Base-by-base conservation (phyloP, 37 sponge, comb jelly and placozoan species). In the Cladorhizidae sp. region DNA sequence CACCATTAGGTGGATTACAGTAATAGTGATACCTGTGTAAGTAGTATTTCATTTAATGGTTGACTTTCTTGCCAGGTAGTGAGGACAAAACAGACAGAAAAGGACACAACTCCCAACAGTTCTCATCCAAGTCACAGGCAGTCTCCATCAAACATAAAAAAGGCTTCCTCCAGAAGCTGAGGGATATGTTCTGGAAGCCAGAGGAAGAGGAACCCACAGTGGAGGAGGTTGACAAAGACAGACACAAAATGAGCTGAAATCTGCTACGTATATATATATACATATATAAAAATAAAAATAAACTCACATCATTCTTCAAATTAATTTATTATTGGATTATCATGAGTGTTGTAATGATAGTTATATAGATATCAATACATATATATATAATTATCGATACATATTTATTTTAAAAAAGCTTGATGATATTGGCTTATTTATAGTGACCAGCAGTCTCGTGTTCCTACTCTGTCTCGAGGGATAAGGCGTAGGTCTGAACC, bases 391-490 rank as follows among this genome's bases (percentile, higher is more conserved):
- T 61, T 29, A 61, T 28, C 12, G 62, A 17, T 7, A 14, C 7
- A 68, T 31, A 68, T 31, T 3, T 7, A 32, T 31, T 9, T 68
- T 68, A 18, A 31, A 3, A 68, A 7, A 35, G 31, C 38, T 6
- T 68, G 9, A 45, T 68, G 9, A 45, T 9, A 22, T 25, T 40
- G 14, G 42, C 22, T 21, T 28, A 41, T 29, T 76, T n/a, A n/a
- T n/a, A n/a, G n/a, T n/a, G n/a, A n/a, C n/a, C n/a, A n/a, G n/a
- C n/a, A 50, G 50, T 67, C 31, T 67, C 65, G 55, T 57, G 55
- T 43, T 54, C 99, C 99, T 28, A 98, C 99, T 78, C 99, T 75
- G 85, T 98, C 99, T 33, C 99, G 76, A 0, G 99, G 99, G 26
- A 98, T 98, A 11, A 98, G 91, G 9, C 99, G 67, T 26, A 98